Conservation (phyloP, 2,888 invertebrate species). For the Drosophila siamana region DNA sequence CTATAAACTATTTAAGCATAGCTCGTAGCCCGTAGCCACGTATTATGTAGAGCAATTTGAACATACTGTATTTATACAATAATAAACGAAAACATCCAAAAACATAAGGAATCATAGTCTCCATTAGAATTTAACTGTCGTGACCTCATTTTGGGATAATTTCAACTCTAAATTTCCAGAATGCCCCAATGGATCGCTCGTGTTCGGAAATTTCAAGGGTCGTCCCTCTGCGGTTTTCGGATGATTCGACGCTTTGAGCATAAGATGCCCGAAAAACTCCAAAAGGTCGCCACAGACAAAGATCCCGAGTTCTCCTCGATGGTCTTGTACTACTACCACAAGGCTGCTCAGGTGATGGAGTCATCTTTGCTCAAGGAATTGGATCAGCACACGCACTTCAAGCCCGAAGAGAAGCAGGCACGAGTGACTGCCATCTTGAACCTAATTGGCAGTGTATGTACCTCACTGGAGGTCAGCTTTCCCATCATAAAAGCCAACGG, state of each 20-base stretch:
- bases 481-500: conserved; percentile 78
- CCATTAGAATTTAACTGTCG: not conserved
- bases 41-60: conserved; percentile 74
- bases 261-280: conserved; percentile 78
- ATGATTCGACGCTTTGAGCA: conserved; percentile 49
- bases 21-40: conserved; percentile 70
- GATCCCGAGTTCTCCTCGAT: conserved; percentile 79
- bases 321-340: conserved; percentile 83
- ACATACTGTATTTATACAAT: conserved; percentile 69
- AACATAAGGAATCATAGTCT: conserved; percentile 30
- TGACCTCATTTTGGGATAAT: not conserved
- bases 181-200: too few relatives aligned
- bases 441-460: conserved; percentile 73
- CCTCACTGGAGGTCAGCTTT: conserved; percentile 79
- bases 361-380: conserved; percentile 75
- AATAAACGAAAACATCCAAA: conserved; percentile 57
- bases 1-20: conserved; percentile 70
- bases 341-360: conserved; percentile 80
- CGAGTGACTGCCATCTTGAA: conserved; percentile 79
- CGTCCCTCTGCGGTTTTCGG: too few relatives aligned
- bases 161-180: not conserved
- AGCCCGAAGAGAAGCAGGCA: conserved; percentile 60
- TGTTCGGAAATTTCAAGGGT: too few relatives aligned
- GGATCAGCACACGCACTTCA: conserved; percentile 71
- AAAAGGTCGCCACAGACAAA: conserved; percentile 63